phyloP scores from a whole-genome alignment of 2,888 invertebrate genomes.

The Mesoligia furuncula region DNA sequence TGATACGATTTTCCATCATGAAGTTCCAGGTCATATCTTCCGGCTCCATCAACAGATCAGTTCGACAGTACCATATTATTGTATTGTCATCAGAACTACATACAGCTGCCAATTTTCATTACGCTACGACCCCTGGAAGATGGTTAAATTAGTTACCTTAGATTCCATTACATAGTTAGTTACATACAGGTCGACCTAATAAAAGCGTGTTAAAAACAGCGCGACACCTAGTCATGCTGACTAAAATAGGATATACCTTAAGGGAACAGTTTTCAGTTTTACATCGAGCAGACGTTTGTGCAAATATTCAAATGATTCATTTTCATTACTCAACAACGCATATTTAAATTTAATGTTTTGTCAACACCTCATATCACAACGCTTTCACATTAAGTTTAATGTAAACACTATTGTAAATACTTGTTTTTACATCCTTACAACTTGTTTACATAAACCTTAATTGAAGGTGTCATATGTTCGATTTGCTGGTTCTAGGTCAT shows the following conservation, averaged over 20 bases:
- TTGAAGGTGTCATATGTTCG: conserved; percentile 5
- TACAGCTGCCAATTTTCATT: too few species aligned
- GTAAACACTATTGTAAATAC: conserved; percentile 36
- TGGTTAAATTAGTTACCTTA: too few species aligned
- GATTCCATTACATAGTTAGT: too few species aligned
- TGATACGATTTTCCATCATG: too few species aligned
- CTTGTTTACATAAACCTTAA: conserved; percentile 20
- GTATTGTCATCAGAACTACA: too few species aligned
- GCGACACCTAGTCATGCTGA: neutral
- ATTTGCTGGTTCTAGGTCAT: neutral
- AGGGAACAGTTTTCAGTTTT: neutral
- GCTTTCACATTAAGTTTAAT: conserved; percentile 3
- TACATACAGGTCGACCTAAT: too few species aligned
- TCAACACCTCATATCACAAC: conserved; percentile 4
- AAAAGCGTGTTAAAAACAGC: too few species aligned
- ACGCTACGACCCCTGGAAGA: too few species aligned
- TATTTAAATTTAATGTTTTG: conserved; percentile 16
- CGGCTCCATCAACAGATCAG: too few species aligned
- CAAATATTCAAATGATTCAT: conserved; percentile 20
- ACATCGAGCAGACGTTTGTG: neutral
- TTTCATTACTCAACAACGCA: neutral
- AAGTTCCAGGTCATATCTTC: too few species aligned
- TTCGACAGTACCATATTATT: too few species aligned
- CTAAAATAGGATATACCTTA: neutral
- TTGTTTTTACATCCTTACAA: conserved; percentile 22